A percentile compares a stretch with the other conserved stretches of the same genome.
phyloP scores from a whole-genome alignment of 1,140 invertebrate species.

The Ladona fulva region DNA sequence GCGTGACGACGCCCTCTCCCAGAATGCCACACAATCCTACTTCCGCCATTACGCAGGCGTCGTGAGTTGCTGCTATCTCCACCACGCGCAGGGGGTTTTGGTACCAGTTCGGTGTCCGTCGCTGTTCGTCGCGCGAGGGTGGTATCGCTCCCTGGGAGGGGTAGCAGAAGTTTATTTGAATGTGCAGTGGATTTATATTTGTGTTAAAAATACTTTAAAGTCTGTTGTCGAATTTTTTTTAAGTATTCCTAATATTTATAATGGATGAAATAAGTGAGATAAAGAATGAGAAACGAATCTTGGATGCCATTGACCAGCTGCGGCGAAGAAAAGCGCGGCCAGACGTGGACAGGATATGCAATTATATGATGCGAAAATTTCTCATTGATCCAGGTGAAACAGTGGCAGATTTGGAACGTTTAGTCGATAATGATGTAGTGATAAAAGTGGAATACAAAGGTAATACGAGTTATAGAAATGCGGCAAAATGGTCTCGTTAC shows the following conservation, averaged over 20 bases:
- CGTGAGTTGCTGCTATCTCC: slow-evolving; percentile 11
- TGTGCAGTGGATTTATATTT: background rate
- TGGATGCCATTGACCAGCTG: slow-evolving; percentile 76
- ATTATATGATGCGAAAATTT: slow-evolving; percentile 63
- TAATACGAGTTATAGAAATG: slow-evolving; percentile 72
- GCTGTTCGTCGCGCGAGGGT: background rate
- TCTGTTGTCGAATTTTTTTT: background rate
- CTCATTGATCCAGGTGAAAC: slow-evolving; percentile 61
- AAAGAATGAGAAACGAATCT: slow-evolving; percentile 60
- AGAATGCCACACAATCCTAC: slow-evolving; percentile 11
- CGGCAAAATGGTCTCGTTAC: slow-evolving; percentile 53
- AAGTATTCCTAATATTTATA: background rate
- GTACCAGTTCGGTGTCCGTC: background rate
- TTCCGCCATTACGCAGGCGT: slow-evolving; percentile 17
- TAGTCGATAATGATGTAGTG: slow-evolving; percentile 65
- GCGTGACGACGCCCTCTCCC: slow-evolving; percentile 12
- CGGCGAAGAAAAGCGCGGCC: slow-evolving; percentile 71
- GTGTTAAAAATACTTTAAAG: background rate
- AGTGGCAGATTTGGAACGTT: slow-evolving; percentile 59
- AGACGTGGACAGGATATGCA: slow-evolving; percentile 71
- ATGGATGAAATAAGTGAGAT: slow-evolving; percentile 34
- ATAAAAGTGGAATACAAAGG: slow-evolving; percentile 82
- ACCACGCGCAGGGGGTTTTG: background rate
- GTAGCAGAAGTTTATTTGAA: background rate
- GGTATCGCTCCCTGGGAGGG: background rate